phyloP scores from a whole-genome alignment of 2,888 invertebrate genomes.

The Aleiodes testaceus region DNA sequence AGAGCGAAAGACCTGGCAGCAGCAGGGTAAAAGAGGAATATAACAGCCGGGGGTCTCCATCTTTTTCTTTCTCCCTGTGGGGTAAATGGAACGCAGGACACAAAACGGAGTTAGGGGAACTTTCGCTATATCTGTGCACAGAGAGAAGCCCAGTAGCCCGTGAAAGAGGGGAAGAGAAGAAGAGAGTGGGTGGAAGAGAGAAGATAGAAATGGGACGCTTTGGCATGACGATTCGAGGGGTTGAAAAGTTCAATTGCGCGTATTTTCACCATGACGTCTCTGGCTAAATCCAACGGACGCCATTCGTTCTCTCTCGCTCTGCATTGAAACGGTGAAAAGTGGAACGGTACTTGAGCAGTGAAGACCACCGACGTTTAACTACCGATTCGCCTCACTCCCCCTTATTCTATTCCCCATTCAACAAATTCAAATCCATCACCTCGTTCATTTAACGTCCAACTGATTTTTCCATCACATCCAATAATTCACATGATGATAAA shows the following conservation, averaged over 20 bases:
- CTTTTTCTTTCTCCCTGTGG: slow-evolving; percentile 31
- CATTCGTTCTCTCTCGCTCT: slow-evolving; percentile 11
- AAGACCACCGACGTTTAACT: slow-evolving; percentile 28
- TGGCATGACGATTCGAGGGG: slow-evolving; percentile 58
- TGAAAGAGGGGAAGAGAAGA: slow-evolving; percentile 43
- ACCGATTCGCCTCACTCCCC: slow-evolving; percentile 14
- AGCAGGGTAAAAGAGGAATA: slow-evolving; percentile 51
- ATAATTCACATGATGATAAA: neutral
- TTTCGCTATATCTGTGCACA: neutral
- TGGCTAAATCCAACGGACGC: slow-evolving; percentile 63
- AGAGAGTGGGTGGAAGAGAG: slow-evolving; percentile 44
- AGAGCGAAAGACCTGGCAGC: slow-evolving; percentile 63
- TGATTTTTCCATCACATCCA: neutral
- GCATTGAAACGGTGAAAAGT: slow-evolving; percentile 47
- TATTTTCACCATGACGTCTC: slow-evolving; percentile 71
- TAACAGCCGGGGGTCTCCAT: slow-evolving; percentile 45
- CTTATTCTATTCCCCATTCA: neutral
- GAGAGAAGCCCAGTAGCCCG: neutral
- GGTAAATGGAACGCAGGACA: slow-evolving; percentile 52
- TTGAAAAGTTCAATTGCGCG: slow-evolving; percentile 73
- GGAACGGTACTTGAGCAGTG: slow-evolving; percentile 43
- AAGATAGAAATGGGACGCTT: slow-evolving; percentile 35
- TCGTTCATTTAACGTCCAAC: neutral
- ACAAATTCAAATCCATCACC: neutral
- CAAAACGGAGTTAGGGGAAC: slow-evolving; percentile 17